Evolutionary conservation across 2,888 invertebrate species (phyloP).

Genomic region (Drosophila multiciliata): DNA sequence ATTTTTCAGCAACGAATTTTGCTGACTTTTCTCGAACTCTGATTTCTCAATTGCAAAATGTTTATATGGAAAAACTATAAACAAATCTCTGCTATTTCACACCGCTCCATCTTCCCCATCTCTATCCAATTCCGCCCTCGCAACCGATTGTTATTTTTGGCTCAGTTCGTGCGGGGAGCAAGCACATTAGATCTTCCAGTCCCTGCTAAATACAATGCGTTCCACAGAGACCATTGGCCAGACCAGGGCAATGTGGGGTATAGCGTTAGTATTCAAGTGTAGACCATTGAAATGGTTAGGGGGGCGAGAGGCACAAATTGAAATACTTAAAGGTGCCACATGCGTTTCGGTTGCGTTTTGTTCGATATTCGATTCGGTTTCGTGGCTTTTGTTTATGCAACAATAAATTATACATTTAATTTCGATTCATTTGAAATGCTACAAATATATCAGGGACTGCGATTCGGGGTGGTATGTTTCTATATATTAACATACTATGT

Average conservation of each 20-base stretch:
- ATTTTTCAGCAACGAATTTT: conserved; percentile 35
- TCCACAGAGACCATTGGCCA: conserved; percentile 41
- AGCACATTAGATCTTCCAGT: conserved; percentile 64
- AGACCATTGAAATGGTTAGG: conserved; percentile 1
- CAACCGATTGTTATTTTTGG: conserved; percentile 68
- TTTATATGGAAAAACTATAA: conserved; percentile 70
- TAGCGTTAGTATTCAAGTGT: neutral
- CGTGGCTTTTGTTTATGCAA: conserved; percentile 79
- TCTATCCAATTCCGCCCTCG: conserved; percentile 28
- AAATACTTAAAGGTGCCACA: conserved; percentile 79
- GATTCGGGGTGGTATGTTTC: conserved; percentile 45
- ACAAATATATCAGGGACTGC: conserved; percentile 52
- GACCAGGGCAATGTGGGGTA: conserved; percentile 16
- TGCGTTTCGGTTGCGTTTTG: conserved; percentile 58
- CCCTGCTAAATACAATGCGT: conserved; percentile 58
- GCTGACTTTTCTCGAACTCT: conserved; percentile 68
- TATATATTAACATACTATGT: conserved; percentile 19
- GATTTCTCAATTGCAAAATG: conserved; percentile 76
- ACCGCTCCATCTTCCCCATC: conserved; percentile 1
- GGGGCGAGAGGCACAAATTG: conserved; percentile 27
- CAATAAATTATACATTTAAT: conserved; percentile 79
- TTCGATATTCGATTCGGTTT: conserved; percentile 71
- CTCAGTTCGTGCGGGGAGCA: conserved; percentile 61
- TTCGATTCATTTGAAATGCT: conserved; percentile 71
- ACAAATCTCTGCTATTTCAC: conserved; percentile 51